Base-by-base conservation (phyloP, 2,888 invertebrate genomes). In the Anthrax anthrax region DNA sequence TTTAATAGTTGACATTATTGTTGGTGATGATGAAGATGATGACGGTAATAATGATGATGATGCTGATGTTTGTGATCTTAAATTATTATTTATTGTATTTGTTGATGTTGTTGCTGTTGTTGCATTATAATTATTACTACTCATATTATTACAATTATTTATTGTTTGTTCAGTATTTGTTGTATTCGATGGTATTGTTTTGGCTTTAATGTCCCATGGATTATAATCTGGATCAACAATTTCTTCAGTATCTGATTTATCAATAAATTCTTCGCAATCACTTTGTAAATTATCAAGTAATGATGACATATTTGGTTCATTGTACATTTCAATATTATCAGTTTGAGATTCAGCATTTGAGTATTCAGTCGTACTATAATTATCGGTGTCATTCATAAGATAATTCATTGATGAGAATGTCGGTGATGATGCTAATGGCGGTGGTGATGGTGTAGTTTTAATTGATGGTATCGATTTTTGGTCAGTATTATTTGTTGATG, bases 271-370 rank as follows among this genome's bases (percentile, higher is more conserved):
- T 13, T 47, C 47, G 18, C 18, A 23, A 37, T 40, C 40, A 16
- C 4, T 27, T 12, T 40, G 19, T 23, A 40, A n/a, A 40, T 47
- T 47, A 37, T 47, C 43, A 10, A 47, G 34, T n/a, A 47, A 37
- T 4, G 47, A 47, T n/a, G 38, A 38, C 16, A 47, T 16, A 40
- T 43, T 47, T 4, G 39, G 43, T 27, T 47, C 47, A 37, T 36
- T 40, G 13, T 47, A 46, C 42, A 42, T 42, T 32, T 47, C 47
- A 27, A 43, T 23, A 40, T 43, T 47, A 1, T 47, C 43, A 1
- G 47, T 43, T 37, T 43, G 43, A 5, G 43, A 43, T 13, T 47
- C 47, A 5, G 41, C 41, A 29, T 37, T 46, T 0, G 46, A 46
- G n/a, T 42, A 36, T 17, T 46, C 46, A 2, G 41, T 27, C 4